These are phyloP conservation scores for Ectropis grisescens DNA, from an alignment of 1,140 invertebrate species.

Conservation along the genomic window DNA sequence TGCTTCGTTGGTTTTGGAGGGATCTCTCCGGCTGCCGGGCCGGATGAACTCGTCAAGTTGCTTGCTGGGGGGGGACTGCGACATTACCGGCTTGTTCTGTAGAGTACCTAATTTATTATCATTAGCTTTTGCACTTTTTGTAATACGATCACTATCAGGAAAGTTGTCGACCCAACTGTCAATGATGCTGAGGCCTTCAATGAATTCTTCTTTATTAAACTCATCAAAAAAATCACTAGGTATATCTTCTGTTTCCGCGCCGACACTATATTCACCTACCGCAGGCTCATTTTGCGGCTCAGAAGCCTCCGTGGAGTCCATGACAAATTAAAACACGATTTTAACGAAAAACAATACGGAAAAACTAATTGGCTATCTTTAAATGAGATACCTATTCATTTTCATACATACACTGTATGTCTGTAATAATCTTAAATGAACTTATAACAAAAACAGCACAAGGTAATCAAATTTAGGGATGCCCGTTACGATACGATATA, in stretches of 20 bases:
- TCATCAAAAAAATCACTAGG: conserved; percentile 64
- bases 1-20: conserved; percentile 50
- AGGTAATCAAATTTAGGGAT: too few species aligned
- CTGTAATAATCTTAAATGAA: too few species aligned
- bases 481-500: too few species aligned
- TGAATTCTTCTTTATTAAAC: conserved; percentile 55
- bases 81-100: conserved; percentile 1
- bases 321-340: neutral
- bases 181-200: conserved; percentile 56
- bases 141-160: conserved; percentile 1
- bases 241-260: conserved; percentile 40
- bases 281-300: too few species aligned
- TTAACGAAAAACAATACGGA: conserved; percentile 4
- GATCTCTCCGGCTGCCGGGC: conserved; percentile 51
- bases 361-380: too few species aligned
- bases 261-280: too few species aligned
- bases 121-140: conserved; percentile 4
- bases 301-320: neutral
- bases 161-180: conserved; percentile 48
- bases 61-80: conserved; percentile 2
- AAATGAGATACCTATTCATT: too few species aligned
- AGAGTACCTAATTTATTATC: conserved; percentile 13
- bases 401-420: too few species aligned
- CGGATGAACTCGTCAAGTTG: conserved; percentile 36
- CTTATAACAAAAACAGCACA: too few species aligned